Conservation (phyloP, 2,888 invertebrate species). For the Spatulosminthurus flaviceps region DNA sequence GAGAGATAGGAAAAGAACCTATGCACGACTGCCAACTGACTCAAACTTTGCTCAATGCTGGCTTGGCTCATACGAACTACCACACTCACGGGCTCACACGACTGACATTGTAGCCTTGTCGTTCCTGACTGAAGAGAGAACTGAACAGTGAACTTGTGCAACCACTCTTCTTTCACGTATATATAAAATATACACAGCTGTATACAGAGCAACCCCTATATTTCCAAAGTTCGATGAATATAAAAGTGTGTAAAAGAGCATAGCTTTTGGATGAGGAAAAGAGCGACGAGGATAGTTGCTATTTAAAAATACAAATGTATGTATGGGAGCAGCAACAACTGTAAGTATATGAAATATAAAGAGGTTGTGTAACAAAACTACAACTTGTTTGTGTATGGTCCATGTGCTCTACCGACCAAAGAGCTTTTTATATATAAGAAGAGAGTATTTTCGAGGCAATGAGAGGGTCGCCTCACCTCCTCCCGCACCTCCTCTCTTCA, state of each 20-base stretch:
- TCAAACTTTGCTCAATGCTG: background rate
- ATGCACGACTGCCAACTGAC: conserved; percentile 12
- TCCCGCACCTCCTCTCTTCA: conserved; percentile 33
- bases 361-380: too few relatives aligned
- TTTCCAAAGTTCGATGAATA: too few relatives aligned
- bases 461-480: conserved; percentile 40
- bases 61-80: background rate
- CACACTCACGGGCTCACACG: background rate
- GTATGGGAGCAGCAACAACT: too few relatives aligned
- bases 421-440: conserved; percentile 9
- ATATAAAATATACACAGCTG: background rate
- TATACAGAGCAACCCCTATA: too few relatives aligned
- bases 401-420: conserved; percentile 41
- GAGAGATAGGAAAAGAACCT: conserved; percentile 12
- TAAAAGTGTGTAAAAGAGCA: too few relatives aligned
- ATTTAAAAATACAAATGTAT: too few relatives aligned
- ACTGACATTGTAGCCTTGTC: conserved; percentile 20
- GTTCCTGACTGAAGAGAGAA: conserved; percentile 15
- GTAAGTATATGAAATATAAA: too few relatives aligned
- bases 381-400: background rate
- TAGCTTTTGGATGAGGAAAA: too few relatives aligned
- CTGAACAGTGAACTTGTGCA: conserved; percentile 40
- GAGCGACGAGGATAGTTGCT: too few relatives aligned
- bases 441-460: background rate
- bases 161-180: conserved; percentile 25